Evolutionary conservation across 2,797 vertebrate species (phyloP), one percentile per base, ranked within the genome.

Genomic region (Lindbergichthys nudifrons): DNA sequence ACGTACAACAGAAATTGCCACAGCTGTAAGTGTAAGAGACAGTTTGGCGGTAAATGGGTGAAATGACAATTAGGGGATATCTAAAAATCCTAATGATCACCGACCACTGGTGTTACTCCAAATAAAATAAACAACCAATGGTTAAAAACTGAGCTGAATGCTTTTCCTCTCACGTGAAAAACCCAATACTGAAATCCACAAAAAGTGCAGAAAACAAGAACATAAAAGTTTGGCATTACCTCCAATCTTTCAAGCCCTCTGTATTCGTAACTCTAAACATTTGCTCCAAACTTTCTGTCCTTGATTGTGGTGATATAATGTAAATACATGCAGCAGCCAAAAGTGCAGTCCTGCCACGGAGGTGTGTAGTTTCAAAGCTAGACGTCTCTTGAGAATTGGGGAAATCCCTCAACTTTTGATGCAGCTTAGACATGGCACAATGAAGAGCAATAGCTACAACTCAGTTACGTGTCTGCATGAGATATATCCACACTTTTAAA

Each of bases 281-380:
- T 68, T 45, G 10, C 10, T 64, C n/a, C 43, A 52, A 76, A 64
- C 51, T 41, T 68, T 42, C 23, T 13, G 15, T 51, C 4, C 54
- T 71, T 75, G 60, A 82, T 76, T 79, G 73, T 73, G 69, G 26
- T 56, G 58, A 80, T 71, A 12, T 21, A 36, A 71, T 75, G 59
- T 65, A 70, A 75, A 81, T 75, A 23, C 73, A 73, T 73, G 68
- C 48, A 32, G n/a, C n/a, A 45, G 30, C 30, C 42, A 63, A 21
- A 46, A 47, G 42, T 66, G 48, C 57, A 50, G 39, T 48, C 11
- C 30, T n/a, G 1, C 42, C 54, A 47, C 78, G 62, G 41, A 58
- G 16, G 36, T 57, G 32, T 57, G 66, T 6, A 23, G 45, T 57
- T 62, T 70, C 56, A 63, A 71, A 50, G 13, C 56, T 63, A 68